Evolutionary conservation across 2,888 invertebrate species (phyloP).

Genomic region (Acanthacorydalis orientalis): DNA sequence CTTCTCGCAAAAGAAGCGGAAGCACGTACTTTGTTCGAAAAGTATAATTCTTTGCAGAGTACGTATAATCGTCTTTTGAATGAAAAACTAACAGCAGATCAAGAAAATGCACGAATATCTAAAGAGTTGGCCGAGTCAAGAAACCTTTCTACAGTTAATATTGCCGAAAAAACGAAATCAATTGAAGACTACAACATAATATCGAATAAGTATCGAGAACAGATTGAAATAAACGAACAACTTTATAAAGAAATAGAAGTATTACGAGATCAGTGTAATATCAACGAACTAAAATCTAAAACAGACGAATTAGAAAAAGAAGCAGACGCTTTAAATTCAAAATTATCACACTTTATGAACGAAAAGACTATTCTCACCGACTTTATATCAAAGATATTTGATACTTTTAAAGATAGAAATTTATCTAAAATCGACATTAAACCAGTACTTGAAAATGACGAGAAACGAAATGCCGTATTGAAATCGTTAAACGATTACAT

Average conservation of each 20-base stretch:
- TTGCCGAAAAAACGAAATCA: not conserved
- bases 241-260: not conserved
- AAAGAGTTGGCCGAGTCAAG: not conserved
- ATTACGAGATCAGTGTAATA: constrained; percentile 9
- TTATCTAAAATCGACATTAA: not conserved
- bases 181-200: no score
- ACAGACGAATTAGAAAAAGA: constrained; percentile 16
- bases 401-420: not conserved
- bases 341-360: constrained; percentile 12
- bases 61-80: no score
- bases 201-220: not conserved
- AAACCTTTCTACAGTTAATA: not conserved
- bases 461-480: constrained; percentile 7
- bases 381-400: not conserved
- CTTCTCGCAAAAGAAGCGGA: not conserved
- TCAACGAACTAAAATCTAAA: constrained; percentile 13
- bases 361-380: not conserved
- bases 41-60: no score
- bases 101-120: not conserved
- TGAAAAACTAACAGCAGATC: not conserved
- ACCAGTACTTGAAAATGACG: not conserved
- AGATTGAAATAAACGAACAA: not conserved
- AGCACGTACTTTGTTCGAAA: not conserved
- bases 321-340: constrained; percentile 17
- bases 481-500: constrained; percentile 22